phyloP scores from a whole-genome alignment of 2,113 vertebrate genomes.

The Podiceps cristatus region DNA sequence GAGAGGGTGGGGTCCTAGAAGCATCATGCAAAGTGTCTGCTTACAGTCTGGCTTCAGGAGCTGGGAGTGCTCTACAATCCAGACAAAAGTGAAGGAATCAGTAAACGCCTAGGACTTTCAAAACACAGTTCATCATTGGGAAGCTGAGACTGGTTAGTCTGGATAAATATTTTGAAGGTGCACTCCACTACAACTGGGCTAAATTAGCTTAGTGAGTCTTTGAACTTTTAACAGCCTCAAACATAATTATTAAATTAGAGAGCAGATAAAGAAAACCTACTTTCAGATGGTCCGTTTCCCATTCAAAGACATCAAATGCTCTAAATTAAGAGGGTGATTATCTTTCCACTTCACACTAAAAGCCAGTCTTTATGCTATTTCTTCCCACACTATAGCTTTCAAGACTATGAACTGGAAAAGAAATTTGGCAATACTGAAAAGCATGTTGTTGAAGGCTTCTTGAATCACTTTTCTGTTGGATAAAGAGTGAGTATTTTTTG shows the following conservation, averaged over 20 bases:
- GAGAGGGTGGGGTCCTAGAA: background rate
- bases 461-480: slow-evolving; percentile 30
- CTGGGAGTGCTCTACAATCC: background rate
- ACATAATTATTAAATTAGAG: slow-evolving; percentile 6
- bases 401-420: slow-evolving; percentile 37
- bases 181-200: background rate
- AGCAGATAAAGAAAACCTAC: slow-evolving; percentile 20
- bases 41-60: background rate
- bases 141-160: background rate
- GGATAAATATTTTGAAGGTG: slow-evolving; percentile 1
- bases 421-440: slow-evolving; percentile 53
- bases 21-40: background rate
- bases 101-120: background rate
- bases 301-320: slow-evolving; percentile 40
- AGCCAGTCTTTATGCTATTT: slow-evolving; percentile 57
- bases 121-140: background rate
- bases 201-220: background rate
- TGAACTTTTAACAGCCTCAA: background rate
- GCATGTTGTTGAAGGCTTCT: slow-evolving; percentile 18
- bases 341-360: slow-evolving; percentile 47
- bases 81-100: background rate
- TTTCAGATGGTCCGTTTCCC: slow-evolving; percentile 30
- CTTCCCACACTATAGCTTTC: slow-evolving; percentile 42
- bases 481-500: background rate
- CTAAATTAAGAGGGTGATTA: slow-evolving; percentile 39